A percentile compares a stretch with the other conserved stretches of the same genome.
These are phyloP conservation scores for Lacerta bilineata DNA, from an alignment of 2,797 vertebrate species.

Conservation along the genomic window DNA sequence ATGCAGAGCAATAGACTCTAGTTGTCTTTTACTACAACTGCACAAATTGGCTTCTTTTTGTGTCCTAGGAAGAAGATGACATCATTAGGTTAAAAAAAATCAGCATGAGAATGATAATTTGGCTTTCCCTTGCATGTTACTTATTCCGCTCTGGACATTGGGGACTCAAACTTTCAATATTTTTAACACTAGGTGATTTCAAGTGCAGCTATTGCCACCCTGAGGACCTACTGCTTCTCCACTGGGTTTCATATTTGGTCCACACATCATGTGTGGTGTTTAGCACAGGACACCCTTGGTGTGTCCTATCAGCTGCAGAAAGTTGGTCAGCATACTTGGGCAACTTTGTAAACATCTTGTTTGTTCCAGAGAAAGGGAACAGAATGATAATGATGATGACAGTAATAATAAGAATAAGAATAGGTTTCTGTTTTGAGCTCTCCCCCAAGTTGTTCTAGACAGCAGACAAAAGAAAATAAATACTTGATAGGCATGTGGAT, in stretches of 20 bases:
- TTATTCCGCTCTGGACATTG: not conserved
- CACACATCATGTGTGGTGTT: slow-evolving; percentile 12
- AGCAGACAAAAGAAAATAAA: slow-evolving; percentile 75
- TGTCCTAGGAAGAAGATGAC: not conserved
- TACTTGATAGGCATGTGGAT: slow-evolving; percentile 65
- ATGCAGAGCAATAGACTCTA: not conserved
- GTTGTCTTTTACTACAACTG: not conserved
- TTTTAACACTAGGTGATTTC: not conserved
- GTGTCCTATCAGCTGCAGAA: slow-evolving; percentile 69
- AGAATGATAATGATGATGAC: slow-evolving; percentile 61
- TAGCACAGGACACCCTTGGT: slow-evolving; percentile 56
- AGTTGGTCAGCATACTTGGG: slow-evolving; percentile 60
- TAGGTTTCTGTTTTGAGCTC: slow-evolving; percentile 59
- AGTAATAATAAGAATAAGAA: no score
- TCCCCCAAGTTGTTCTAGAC: slow-evolving; percentile 37
- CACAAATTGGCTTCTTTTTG: not conserved
- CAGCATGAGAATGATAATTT: not conserved
- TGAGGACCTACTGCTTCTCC: slow-evolving; percentile 7
- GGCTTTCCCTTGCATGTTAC: not conserved
- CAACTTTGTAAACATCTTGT: slow-evolving; percentile 72
- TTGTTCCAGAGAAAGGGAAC: slow-evolving; percentile 70
- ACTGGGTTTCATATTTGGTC: not conserved
- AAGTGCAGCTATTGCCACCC: not conserved
- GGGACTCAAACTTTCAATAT: not conserved
- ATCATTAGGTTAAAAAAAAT: not conserved